phyloP scores from a whole-genome alignment of 23 tunicate species.

The Oikopleura vanhoeffeni region DNA sequence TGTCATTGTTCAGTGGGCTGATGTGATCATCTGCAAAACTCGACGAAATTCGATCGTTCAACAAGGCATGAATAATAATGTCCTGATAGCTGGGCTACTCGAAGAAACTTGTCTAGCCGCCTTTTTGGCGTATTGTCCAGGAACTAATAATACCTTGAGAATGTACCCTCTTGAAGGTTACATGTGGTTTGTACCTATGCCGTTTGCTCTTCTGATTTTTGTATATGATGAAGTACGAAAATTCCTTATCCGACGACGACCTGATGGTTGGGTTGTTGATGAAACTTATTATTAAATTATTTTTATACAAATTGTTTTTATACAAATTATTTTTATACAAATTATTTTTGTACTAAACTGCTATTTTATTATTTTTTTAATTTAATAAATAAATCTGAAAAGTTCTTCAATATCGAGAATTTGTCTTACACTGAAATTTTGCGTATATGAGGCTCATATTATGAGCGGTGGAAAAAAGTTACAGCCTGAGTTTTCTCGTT shows the following conservation, averaged over 20 bases:
- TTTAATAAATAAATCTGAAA: no score
- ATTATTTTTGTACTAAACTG: no score
- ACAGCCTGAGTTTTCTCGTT: no score
- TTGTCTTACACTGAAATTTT: no score
- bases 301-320: no score
- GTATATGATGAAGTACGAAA: constrained; percentile 57
- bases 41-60: constrained; percentile 18
- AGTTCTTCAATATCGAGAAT: no score
- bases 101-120: constrained; percentile 37
- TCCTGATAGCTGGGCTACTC: constrained; percentile 20
- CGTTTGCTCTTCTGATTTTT: constrained; percentile 76
- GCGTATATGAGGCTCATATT: no score
- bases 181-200: constrained; percentile 36
- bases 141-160: constrained; percentile 19
- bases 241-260: constrained; percentile 46
- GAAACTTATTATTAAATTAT: constrained; percentile 12
- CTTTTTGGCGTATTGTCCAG: constrained; percentile 30
- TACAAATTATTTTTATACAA: no score
- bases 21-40: constrained; percentile 24
- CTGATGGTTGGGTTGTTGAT: constrained; percentile 42
- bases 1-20: constrained; percentile 30
- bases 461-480: no score
- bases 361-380: no score
- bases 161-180: constrained; percentile 30
- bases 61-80: constrained; percentile 29